A percentile compares a stretch with the other conserved stretches of the same genome.
Conservation (phyloP, 1,140 invertebrate species). For the Drosophila kohkoa region DNA sequence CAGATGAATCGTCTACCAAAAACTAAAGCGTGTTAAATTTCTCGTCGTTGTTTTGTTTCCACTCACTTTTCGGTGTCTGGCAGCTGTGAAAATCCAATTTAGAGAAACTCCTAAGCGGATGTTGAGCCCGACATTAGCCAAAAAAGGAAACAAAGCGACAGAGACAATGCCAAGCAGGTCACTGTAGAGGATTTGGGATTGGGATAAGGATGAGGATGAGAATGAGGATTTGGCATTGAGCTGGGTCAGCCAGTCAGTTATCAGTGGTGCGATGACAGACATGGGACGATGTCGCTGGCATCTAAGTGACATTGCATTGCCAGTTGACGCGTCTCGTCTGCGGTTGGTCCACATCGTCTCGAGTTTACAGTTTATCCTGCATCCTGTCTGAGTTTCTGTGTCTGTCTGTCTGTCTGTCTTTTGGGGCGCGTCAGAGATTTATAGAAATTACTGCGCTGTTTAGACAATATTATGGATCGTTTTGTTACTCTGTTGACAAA, state of each 20-base stretch:
- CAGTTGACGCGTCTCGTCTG: constrained; percentile 61
- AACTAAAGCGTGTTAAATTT: constrained; percentile 73
- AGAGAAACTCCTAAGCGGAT: constrained; percentile 66
- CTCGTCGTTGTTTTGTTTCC: constrained; percentile 24
- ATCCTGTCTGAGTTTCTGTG: constrained; percentile 25
- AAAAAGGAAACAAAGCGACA: constrained; percentile 19
- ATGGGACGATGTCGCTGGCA: constrained; percentile 61
- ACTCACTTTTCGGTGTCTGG: constrained; percentile 36
- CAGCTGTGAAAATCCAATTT: constrained; percentile 82
- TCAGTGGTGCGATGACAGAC: constrained; percentile 57
- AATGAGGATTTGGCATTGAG: constrained; percentile 6
- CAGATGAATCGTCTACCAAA: constrained; percentile 31
- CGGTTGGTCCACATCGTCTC: constrained; percentile 56
- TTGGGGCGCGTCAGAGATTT: constrained; percentile 18
- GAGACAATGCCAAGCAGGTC: constrained; percentile 34
- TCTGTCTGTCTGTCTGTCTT: background rate
- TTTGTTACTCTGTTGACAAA: constrained; percentile 36
- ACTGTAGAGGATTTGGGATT: background rate
- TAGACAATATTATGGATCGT: constrained; percentile 55
- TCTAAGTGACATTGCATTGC: constrained; percentile 74
- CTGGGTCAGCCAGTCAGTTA: constrained; percentile 24
- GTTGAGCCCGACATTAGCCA: constrained; percentile 50
- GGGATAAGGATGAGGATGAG: constrained; percentile 17
- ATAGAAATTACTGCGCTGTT: constrained; percentile 42
- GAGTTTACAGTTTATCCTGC: constrained; percentile 9